phyloP scores from a whole-genome alignment of 2,888 invertebrate species.

The Tenodera sinensis region DNA sequence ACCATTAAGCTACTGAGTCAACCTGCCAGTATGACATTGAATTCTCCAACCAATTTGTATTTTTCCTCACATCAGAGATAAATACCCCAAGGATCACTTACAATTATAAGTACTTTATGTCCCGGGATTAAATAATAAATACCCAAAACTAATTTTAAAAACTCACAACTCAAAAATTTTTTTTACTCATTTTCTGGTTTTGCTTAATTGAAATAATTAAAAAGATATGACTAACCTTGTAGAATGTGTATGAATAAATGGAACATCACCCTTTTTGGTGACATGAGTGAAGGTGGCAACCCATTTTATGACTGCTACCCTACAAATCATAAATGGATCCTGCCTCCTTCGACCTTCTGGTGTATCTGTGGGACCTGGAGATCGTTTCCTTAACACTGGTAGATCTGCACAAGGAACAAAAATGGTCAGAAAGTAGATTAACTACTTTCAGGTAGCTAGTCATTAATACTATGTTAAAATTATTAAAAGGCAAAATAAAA shows the following conservation, averaged over 20 bases:
- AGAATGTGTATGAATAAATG: constrained; percentile 38
- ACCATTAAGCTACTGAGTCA: too few species aligned
- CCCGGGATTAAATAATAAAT: too few species aligned
- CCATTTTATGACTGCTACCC: constrained; percentile 88
- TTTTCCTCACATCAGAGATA: too few species aligned
- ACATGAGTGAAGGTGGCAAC: constrained; percentile 80
- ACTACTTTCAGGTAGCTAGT: too few species aligned
- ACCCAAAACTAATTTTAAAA: too few species aligned
- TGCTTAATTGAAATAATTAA: not conserved
- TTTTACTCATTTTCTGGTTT: not conserved
- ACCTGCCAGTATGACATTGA: too few species aligned
- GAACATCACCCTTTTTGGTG: constrained; percentile 55
- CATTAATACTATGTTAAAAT: not conserved
- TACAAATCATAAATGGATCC: constrained; percentile 67
- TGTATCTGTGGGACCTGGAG: constrained; percentile 41
- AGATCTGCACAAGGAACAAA: constrained; percentile 55
- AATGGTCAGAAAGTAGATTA: not conserved
- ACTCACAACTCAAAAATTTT: not conserved
- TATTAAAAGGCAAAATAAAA: not conserved
- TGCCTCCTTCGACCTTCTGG: constrained; percentile 45
- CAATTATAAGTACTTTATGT: too few species aligned
- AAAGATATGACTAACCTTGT: constrained; percentile 28
- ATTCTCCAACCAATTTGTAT: too few species aligned
- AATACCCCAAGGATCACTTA: too few species aligned
- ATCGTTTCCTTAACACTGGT: constrained; percentile 69